phyloP scores from a whole-genome alignment of 2,113 vertebrate genomes.

The Felis catus region DNA sequence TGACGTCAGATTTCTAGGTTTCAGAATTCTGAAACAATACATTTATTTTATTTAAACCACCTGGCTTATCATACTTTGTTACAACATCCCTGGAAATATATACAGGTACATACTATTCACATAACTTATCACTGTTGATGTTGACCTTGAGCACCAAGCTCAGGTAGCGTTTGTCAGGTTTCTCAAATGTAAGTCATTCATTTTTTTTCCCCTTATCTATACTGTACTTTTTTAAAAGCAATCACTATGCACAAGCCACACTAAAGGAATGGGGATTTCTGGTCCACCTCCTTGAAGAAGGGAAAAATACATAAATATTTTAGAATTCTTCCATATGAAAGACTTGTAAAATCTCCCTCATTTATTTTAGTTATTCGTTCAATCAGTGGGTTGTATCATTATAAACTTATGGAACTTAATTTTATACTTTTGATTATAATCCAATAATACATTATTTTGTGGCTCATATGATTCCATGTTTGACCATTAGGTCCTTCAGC shows the following conservation, averaged over 20 bases:
- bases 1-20: too few species aligned
- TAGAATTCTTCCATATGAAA: not conserved
- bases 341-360: not conserved
- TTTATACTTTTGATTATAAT: not conserved
- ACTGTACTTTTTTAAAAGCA: not conserved
- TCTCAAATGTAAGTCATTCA: fast-evolving
- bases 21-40: too few species aligned
- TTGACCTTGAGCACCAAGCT: not conserved
- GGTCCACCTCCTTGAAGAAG: not conserved
- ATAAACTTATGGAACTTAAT: not conserved
- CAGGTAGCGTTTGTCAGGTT: not conserved
- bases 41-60: too few species aligned
- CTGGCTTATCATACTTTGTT: not conserved
- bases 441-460: not conserved
- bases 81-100: not conserved
- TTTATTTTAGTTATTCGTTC: not conserved
- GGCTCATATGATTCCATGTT: not conserved
- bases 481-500: not conserved
- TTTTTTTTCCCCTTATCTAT: too few species aligned
- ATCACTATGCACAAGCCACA: not conserved
- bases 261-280: too few species aligned
- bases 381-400: not conserved
- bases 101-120: fast-evolving
- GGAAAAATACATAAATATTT: not conserved
- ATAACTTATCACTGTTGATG: not conserved